These are phyloP conservation scores for Clavelina lepadiformis DNA, from an alignment of 23 tunicate species.

Conservation along the genomic window DNA sequence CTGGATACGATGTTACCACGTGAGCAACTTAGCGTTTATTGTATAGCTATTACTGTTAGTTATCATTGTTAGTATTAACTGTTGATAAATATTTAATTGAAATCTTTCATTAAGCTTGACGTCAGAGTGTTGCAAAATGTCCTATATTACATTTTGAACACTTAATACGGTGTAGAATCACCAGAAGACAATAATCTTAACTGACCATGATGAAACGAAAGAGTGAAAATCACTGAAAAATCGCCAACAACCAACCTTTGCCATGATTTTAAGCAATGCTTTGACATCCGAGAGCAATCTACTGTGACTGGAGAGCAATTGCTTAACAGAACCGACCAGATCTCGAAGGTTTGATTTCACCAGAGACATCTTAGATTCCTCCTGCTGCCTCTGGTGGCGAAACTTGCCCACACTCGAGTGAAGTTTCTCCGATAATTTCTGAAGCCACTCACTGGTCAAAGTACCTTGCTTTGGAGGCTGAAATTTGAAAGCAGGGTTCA, in stretches of 20 bases:
- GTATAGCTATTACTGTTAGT: too few relatives aligned
- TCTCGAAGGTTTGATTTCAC: constrained; percentile 68
- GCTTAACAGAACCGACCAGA: constrained; percentile 63
- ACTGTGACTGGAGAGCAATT: constrained; percentile 56
- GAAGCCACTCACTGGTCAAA: constrained; percentile 57
- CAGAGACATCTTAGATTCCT: constrained; percentile 63
- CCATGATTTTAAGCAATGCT: constrained; percentile 72
- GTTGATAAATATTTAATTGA: too few relatives aligned
- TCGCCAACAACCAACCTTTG: constrained; percentile 93
- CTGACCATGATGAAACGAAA: too few relatives aligned
- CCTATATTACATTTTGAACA: too few relatives aligned
- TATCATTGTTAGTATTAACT: too few relatives aligned
- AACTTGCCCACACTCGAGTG: constrained; percentile 35
- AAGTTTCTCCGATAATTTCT: constrained; percentile 56
- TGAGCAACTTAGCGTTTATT: too few relatives aligned
- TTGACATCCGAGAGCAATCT: constrained; percentile 86
- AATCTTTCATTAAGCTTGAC: too few relatives aligned
- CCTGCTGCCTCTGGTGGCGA: constrained; percentile 68
- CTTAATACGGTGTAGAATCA: too few relatives aligned
- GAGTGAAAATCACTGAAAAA: too few relatives aligned
- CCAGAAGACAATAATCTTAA: too few relatives aligned
- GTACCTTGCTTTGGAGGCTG: constrained; percentile 46
- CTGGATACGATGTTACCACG: too few relatives aligned
- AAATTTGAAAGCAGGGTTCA: neutral
- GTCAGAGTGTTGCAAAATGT: too few relatives aligned